Conservation (phyloP, 1,140 invertebrate species). For the Macrocentrus cingulum region DNA sequence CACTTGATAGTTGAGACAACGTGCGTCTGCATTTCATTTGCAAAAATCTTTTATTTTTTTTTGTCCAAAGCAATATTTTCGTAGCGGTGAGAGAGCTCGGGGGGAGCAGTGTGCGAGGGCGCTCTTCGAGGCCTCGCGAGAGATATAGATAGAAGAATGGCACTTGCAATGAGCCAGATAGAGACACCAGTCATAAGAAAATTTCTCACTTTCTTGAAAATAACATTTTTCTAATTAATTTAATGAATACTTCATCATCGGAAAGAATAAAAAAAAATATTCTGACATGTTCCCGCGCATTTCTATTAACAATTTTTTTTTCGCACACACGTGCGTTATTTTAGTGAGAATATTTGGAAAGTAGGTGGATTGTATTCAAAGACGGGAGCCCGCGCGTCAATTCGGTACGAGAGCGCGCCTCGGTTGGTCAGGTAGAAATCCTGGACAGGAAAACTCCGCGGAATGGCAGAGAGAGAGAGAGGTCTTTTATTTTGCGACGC, state of each 20-base stretch:
- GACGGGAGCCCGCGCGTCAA: constrained; percentile 3
- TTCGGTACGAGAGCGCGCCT: background rate
- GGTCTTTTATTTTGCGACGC: constrained; percentile 1
- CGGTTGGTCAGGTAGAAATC: constrained; percentile 23
- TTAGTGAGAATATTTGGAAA: background rate
- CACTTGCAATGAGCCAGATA: background rate
- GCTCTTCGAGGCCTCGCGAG: constrained; percentile 6
- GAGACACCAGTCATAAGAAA: background rate
- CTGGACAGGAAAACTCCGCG: constrained; percentile 11
- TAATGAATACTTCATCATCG: no score
- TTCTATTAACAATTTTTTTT: no score
- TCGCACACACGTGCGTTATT: no score
- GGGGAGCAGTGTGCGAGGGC: constrained; percentile 18
- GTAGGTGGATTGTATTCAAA: constrained; percentile 7
- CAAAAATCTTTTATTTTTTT: background rate
- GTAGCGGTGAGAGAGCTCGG: background rate
- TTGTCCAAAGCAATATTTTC: constrained; percentile 4
- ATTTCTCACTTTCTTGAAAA: background rate
- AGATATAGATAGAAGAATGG: constrained; percentile 10
- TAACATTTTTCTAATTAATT: background rate
- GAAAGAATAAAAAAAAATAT: no score
- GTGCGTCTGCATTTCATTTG: background rate
- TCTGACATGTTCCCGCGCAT: no score
- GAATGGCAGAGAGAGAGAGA: constrained; percentile 6
- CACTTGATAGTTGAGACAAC: constrained; percentile 23